These are phyloP conservation scores for Styela clava DNA, from an alignment of 23 tunicate species.

Conservation along the genomic window DNA sequence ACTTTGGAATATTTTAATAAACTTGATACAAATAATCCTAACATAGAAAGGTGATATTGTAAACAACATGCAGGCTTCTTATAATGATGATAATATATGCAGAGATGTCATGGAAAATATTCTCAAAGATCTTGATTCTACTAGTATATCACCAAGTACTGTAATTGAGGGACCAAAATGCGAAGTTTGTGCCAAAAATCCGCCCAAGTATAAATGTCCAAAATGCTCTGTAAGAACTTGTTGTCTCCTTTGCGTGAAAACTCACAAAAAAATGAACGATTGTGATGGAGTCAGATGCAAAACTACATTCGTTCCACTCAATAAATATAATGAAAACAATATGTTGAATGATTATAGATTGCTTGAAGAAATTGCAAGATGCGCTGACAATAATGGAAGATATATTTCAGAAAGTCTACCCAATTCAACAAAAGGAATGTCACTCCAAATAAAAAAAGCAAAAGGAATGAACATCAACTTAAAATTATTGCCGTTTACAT, in stretches of 20 bases:
- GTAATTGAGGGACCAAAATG: neutral
- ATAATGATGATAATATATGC: neutral
- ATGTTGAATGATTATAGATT: conserved; percentile 34
- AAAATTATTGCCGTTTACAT: neutral
- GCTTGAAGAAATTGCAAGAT: conserved; percentile 26
- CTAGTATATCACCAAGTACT: neutral
- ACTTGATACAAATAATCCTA: no score
- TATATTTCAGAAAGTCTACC: neutral
- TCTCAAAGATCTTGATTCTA: neutral
- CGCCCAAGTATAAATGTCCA: conserved; percentile 22
- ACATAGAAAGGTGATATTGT: no score
- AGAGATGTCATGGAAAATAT: neutral
- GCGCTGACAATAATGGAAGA: conserved; percentile 8
- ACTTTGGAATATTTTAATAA: no score
- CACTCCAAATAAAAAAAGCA: neutral
- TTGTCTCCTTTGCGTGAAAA: conserved; percentile 18
- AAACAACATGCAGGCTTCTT: no score
- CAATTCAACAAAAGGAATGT: neutral
- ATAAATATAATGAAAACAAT: conserved; percentile 9
- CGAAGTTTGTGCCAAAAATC: neutral
- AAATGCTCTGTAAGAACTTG: conserved; percentile 19
- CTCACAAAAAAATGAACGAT: neutral
- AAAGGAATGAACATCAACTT: conserved; percentile 12
- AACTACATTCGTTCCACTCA: conserved; percentile 19
- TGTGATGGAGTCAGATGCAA: conserved; percentile 27